Evolutionary conservation across 2,888 invertebrate genomes (phyloP).

Genomic region (Ophion costatus): DNA sequence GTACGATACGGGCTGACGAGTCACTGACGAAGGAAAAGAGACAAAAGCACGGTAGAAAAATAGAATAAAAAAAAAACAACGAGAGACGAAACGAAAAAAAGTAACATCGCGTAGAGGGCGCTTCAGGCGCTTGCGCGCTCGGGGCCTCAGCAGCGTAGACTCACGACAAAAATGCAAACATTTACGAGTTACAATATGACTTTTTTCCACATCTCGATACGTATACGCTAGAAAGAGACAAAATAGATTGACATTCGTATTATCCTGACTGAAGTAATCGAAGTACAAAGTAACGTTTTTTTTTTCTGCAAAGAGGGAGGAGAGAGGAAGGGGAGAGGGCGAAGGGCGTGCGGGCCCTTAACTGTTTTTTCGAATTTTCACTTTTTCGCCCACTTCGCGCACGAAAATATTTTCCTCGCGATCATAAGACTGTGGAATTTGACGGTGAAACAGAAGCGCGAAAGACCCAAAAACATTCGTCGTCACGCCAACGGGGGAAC

Average conservation of each 20-base stretch:
- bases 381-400: background rate
- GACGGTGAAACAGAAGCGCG: background rate
- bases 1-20: background rate
- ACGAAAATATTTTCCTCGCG: background rate
- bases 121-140: conserved; percentile 32
- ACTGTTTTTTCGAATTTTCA: background rate
- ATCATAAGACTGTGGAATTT: background rate
- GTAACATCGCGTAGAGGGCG: conserved; percentile 33
- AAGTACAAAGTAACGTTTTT: conserved; percentile 23
- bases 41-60: conserved; percentile 9
- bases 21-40: conserved; percentile 5
- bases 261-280: conserved; percentile 30
- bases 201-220: background rate
- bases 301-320: background rate
- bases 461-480: background rate
- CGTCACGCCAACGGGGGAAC: background rate
- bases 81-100: conserved; percentile 30
- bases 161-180: background rate
- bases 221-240: background rate
- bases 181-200: background rate
- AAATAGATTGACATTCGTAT: background rate
- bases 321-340: background rate
- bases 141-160: conserved; percentile 15
- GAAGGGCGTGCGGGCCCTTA: conserved; percentile 13
- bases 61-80: background rate